A percentile compares a stretch with the other conserved stretches of the same genome.
phyloP scores from a whole-genome alignment of 2,888 invertebrate genomes.

The Andricus quercusramuli region DNA sequence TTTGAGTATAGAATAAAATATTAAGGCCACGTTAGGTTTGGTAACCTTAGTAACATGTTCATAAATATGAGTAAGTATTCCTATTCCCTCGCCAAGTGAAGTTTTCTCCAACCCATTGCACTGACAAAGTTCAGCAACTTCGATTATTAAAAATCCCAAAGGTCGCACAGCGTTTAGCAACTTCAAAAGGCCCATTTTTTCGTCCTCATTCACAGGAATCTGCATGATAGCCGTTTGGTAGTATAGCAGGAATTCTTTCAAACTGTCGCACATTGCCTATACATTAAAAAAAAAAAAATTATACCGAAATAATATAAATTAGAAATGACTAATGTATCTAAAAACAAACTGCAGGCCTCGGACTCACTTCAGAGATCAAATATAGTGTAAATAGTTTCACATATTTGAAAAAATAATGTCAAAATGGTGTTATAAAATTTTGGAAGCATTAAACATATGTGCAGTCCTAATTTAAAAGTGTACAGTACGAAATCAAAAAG shows the following conservation, averaged over 20 bases:
- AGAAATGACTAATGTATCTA: constrained; percentile 9
- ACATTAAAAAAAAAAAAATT: constrained; percentile 14
- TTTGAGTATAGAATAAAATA: constrained; percentile 81
- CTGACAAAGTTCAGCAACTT: constrained; percentile 70
- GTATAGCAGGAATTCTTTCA: constrained; percentile 72
- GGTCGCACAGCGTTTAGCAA: constrained; percentile 65
- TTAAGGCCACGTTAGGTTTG: constrained; percentile 80
- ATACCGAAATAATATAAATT: background rate
- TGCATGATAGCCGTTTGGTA: constrained; percentile 70
- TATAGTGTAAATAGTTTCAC: too few relatives aligned
- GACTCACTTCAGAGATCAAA: too few relatives aligned
- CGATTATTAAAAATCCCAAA: constrained; percentile 66
- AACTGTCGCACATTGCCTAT: constrained; percentile 71
- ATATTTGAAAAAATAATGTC: too few relatives aligned
- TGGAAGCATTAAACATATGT: too few relatives aligned
- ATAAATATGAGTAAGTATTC: constrained; percentile 84
- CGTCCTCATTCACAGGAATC: constrained; percentile 58
- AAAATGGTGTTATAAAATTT: too few relatives aligned
- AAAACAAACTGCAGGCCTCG: too few relatives aligned
- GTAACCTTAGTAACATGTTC: constrained; percentile 82
- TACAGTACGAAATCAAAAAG: too few relatives aligned
- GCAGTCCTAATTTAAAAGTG: too few relatives aligned
- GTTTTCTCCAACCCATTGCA: constrained; percentile 61
- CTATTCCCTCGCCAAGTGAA: constrained; percentile 79
- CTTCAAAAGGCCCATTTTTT: constrained; percentile 60